Evolutionary conservation across 2,797 vertebrate genomes (phyloP).

Genomic region (Crypturellus tataupa): DNA sequence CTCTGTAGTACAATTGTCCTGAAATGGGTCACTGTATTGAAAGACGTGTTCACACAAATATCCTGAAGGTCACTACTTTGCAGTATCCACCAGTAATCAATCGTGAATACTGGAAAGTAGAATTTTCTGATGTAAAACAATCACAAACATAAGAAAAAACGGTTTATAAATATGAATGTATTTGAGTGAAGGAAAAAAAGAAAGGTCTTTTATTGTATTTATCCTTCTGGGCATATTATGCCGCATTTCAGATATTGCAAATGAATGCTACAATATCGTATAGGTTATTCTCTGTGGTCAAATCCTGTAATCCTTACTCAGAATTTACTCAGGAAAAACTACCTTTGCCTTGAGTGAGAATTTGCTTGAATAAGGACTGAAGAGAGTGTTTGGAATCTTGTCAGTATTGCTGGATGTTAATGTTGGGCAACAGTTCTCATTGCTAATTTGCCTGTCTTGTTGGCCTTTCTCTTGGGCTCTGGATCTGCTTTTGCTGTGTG

Average conservation of each 20-base stretch:
- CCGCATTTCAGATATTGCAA: not conserved
- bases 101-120: not conserved
- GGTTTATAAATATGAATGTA: not conserved
- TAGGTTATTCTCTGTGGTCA: not conserved
- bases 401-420: not conserved
- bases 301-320: conserved; percentile 1
- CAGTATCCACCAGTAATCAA: not conserved
- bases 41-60: not conserved
- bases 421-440: conserved; percentile 28
- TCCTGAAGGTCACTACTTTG: not conserved
- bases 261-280: not conserved
- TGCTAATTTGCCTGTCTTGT: conserved; percentile 5
- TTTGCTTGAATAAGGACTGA: not conserved
- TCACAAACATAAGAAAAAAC: not conserved
- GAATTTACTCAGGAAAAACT: conserved; percentile 59
- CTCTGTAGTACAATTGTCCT: not conserved
- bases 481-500: conserved; percentile 37
- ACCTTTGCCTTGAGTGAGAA: conserved; percentile 22
- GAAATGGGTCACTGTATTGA: not conserved
- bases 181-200: not conserved
- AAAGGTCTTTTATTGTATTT: not conserved
- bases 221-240: not conserved
- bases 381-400: conserved; percentile 18
- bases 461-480: conserved; percentile 39
- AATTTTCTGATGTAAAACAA: not conserved